phyloP scores from a whole-genome alignment of 2,797 vertebrate species.

The Platalea minor region DNA sequence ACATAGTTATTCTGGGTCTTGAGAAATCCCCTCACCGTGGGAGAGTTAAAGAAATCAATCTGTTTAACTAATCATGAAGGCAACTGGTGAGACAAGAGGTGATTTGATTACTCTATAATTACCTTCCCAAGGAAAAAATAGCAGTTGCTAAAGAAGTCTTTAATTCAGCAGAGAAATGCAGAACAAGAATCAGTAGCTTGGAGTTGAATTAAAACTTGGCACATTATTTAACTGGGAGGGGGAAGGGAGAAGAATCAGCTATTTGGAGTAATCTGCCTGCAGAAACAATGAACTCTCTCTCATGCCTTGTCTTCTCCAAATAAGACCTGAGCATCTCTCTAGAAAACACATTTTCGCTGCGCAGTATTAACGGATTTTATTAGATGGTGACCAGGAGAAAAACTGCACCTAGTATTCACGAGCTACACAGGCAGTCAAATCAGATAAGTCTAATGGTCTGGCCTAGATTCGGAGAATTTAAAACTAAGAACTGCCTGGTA shows the following conservation, averaged over 20 bases:
- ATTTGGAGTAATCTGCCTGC: neutral
- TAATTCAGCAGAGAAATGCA: conserved; percentile 9
- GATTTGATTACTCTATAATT: conserved; percentile 43
- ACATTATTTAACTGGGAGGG: neutral
- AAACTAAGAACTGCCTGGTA: neutral
- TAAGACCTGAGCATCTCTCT: neutral
- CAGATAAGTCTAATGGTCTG: neutral
- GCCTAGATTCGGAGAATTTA: neutral
- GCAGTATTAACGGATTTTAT: neutral
- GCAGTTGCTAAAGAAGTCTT: neutral
- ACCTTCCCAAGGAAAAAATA: conserved; percentile 5
- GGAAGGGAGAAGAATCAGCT: neutral
- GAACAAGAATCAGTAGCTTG: conserved; percentile 1
- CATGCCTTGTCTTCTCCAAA: neutral
- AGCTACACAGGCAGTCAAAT: neutral
- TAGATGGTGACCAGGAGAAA: neutral
- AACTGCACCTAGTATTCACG: neutral
- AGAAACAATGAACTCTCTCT: neutral
- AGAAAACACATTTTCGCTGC: neutral
- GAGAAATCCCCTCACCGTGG: neutral
- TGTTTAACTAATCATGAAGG: conserved; percentile 34
- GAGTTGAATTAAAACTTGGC: conserved; percentile 20
- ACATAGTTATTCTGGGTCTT: neutral
- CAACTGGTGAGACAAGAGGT: neutral
- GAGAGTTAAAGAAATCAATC: conserved; percentile 12